Evolutionary conservation across 2,797 vertebrate species (phyloP), one percentile per base, ranked within the genome.

Genomic region (Cephalopachus bancanus): DNA sequence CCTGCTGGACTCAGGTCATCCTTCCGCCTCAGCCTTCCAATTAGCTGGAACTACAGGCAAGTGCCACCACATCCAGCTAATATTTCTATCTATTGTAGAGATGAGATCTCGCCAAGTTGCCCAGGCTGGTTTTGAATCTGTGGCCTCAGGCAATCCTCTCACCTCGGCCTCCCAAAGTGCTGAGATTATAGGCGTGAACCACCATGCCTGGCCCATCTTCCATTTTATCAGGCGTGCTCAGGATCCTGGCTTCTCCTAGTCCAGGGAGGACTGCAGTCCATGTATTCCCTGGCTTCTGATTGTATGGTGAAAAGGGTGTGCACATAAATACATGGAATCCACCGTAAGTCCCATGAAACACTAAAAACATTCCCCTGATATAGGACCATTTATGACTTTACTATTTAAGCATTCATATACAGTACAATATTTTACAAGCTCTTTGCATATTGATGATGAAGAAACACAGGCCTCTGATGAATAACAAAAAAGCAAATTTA

Each of bases 151-250:
- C 44, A 44, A 44, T 44, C 44, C 44, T 44, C 44, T 44, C 6
- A 44, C 44, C 44, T 44, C 44, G 44, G 44, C 44, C 44, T 44
- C 44, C 44, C 44, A 44, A 44, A 7, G 44, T 44, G 44, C 44
- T 44, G 44, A 4, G 44, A 44, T 44, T 44, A 44, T 44, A 44
- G 44, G 4, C 44, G 6, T 44, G 44, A 44, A 44, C 44, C 44
- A 44, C 44, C 5, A 5, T 44, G 44, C 44, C 44, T 44, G 44
- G 24, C 11, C 1, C 0, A 44, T 0, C 20, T 65, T 49, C 7
- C 11, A 3, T 72, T 59, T 0, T 16, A 0, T 28, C 28, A 33
- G 2, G 0, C 5, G 0, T 0, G 2, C 14, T 80, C 24, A 44
- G 30, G 22, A 74, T 10, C 33, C n/a, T 26, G 7, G 4, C 30